A percentile compares a stretch with the other conserved stretches of the same genome.
Evolutionary conservation across 2,888 invertebrate genomes (phyloP).

Genomic region (Microctonus hyperodae): DNA sequence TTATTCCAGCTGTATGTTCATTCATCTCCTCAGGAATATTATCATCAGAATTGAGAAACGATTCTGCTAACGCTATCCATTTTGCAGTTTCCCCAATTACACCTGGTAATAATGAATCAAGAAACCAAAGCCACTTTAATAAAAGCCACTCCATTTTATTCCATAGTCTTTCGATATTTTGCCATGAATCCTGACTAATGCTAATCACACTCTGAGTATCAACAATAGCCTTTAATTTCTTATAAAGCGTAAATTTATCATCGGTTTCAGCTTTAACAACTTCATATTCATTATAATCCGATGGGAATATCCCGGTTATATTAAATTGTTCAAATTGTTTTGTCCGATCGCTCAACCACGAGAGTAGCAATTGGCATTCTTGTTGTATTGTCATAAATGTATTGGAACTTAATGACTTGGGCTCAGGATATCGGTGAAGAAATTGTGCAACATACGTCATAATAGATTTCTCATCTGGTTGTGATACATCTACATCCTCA

Average conservation of each 20-base stretch:
- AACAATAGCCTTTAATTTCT: conserved; percentile 80
- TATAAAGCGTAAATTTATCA: conserved; percentile 75
- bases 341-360: conserved; percentile 84
- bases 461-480: conserved; percentile 96
- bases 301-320: conserved; percentile 76
- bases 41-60: conserved; percentile 75
- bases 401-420: conserved; percentile 77
- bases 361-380: conserved; percentile 80
- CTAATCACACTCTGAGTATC: conserved; percentile 83
- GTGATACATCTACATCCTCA: conserved; percentile 94
- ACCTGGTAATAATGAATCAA: conserved; percentile 86
- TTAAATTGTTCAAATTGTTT: conserved; percentile 79
- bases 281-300: conserved; percentile 80
- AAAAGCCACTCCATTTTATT: conserved; percentile 73
- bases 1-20: conserved; percentile 86
- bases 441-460: conserved; percentile 99
- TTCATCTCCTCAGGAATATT: conserved; percentile 86
- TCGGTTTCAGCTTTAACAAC: conserved; percentile 81
- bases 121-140: conserved; percentile 86
- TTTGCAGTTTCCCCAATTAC: conserved; percentile 86
- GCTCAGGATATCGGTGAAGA: conserved; percentile 92
- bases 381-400: conserved; percentile 81
- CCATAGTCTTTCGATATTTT: conserved; percentile 82
- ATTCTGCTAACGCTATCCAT: conserved; percentile 90
- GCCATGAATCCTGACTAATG: conserved; percentile 87